Conservation (phyloP, 2,888 invertebrate genomes). For the Drosophila mimetica region DNA sequence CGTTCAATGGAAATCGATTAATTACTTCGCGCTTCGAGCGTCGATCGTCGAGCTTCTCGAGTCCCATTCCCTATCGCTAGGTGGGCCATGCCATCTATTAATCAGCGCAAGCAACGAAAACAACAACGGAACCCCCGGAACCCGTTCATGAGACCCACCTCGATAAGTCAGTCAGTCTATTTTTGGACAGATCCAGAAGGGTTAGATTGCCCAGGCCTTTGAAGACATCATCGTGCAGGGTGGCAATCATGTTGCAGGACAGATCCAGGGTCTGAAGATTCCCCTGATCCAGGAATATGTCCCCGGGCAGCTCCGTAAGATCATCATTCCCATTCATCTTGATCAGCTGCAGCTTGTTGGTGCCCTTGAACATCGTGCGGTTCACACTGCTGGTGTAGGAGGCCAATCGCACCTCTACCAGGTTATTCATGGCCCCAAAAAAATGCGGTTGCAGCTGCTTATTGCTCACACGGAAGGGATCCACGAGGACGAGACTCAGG, state of each 20-base stretch:
- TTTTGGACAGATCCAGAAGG: conserved; percentile 87
- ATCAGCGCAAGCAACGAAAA: conserved; percentile 32
- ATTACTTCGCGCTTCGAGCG: conserved; percentile 33
- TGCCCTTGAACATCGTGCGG: conserved; percentile 86
- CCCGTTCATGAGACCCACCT: too few species aligned
- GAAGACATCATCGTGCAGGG: conserved; percentile 46
- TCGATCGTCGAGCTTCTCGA: conserved; percentile 10
- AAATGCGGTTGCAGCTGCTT: conserved; percentile 80
- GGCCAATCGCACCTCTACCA: conserved; percentile 87
- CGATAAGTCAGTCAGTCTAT: conserved; percentile 86
- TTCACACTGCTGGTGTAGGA: conserved; percentile 86
- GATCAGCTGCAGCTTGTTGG: conserved; percentile 87
- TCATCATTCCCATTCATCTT: conserved; percentile 54
- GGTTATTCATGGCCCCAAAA: conserved; percentile 86
- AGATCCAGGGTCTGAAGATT: conserved; percentile 79
- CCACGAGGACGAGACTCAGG: conserved; percentile 46
- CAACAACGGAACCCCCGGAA: conserved; percentile 10
- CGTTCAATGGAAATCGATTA: conserved; percentile 22
- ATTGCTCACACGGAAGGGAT: neutral
- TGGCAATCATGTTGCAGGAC: conserved; percentile 71
- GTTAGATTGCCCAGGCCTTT: conserved; percentile 85
- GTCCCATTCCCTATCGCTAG: conserved; percentile 25
- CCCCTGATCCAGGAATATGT: conserved; percentile 55
- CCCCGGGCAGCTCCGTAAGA: conserved; percentile 44
- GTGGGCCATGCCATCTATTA: conserved; percentile 31